phyloP scores from a whole-genome alignment of 2,797 vertebrate genomes.

The Malacoctenus gilli region DNA sequence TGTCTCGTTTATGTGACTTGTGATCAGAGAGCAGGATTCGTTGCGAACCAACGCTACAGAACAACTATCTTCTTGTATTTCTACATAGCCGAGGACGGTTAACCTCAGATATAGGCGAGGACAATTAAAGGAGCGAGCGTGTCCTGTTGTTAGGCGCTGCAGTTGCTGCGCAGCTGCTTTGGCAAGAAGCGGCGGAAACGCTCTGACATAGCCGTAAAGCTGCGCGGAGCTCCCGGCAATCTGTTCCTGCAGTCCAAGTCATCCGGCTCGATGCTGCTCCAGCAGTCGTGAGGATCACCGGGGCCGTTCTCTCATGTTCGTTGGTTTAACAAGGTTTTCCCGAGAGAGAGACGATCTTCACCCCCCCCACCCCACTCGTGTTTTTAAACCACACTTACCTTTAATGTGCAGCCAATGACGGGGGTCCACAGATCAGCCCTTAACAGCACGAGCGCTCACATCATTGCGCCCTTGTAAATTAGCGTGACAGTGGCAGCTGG shows the following conservation, averaged over 20 bases:
- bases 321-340: conserved; percentile 31
- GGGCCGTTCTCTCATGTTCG: conserved; percentile 42
- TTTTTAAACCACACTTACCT: conserved; percentile 43
- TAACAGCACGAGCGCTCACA: conserved; percentile 27
- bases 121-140: conserved; percentile 59
- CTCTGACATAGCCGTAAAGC: conserved; percentile 42
- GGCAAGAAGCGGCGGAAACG: conserved; percentile 55
- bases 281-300: too few relatives aligned
- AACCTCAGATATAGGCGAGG: conserved; percentile 56
- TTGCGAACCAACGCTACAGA: too few relatives aligned
- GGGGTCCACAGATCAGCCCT: too few relatives aligned
- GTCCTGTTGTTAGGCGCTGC: conserved; percentile 63
- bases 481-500: conserved; percentile 47
- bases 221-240: conserved; percentile 13
- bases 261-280: conserved; percentile 45
- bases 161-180: conserved; percentile 51
- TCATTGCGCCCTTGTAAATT: conserved; percentile 48
- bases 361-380: conserved; percentile 20
- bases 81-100: conserved; percentile 52
- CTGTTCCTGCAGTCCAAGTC: conserved; percentile 6
- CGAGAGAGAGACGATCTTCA: conserved; percentile 18
- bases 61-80: too few relatives aligned
- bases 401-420: conserved; percentile 48
- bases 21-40: too few relatives aligned
- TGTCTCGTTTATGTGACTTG: too few relatives aligned